phyloP scores from a whole-genome alignment of 37 sponge, comb jelly and placozoan genomes.

The Aphrocallistes beatrix region DNA sequence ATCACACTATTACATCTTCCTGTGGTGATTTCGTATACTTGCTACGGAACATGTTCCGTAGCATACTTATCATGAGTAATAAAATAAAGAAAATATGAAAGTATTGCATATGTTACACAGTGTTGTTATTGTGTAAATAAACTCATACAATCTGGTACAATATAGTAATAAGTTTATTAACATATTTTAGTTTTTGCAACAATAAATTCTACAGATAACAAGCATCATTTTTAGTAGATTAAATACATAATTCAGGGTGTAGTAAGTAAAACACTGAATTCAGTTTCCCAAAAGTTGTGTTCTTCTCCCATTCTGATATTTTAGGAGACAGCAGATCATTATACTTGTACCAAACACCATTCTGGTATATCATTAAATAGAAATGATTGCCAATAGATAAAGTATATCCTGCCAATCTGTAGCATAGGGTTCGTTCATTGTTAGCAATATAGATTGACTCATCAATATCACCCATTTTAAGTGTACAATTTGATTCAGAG shows the following conservation, averaged over 20 bases:
- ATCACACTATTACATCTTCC: too few relatives aligned
- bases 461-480: background rate
- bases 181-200: too few relatives aligned
- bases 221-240: too few relatives aligned
- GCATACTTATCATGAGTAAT: too few relatives aligned
- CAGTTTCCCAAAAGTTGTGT: background rate
- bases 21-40: too few relatives aligned
- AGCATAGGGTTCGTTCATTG: background rate
- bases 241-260: background rate
- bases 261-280: background rate
- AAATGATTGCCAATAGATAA: background rate
- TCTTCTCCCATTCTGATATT: background rate
- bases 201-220: too few relatives aligned
- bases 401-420: background rate
- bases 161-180: too few relatives aligned
- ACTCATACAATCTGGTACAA: too few relatives aligned
- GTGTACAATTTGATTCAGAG: background rate
- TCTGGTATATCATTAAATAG: background rate
- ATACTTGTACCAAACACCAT: slow-evolving; percentile 1
- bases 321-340: background rate
- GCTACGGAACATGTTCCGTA: too few relatives aligned
- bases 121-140: too few relatives aligned
- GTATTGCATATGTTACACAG: too few relatives aligned
- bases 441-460: background rate
- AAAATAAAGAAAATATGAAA: too few relatives aligned